Evolutionary conservation across 2,797 vertebrate species (phyloP).

Genomic region (Melanogrammus aeglefinus): DNA sequence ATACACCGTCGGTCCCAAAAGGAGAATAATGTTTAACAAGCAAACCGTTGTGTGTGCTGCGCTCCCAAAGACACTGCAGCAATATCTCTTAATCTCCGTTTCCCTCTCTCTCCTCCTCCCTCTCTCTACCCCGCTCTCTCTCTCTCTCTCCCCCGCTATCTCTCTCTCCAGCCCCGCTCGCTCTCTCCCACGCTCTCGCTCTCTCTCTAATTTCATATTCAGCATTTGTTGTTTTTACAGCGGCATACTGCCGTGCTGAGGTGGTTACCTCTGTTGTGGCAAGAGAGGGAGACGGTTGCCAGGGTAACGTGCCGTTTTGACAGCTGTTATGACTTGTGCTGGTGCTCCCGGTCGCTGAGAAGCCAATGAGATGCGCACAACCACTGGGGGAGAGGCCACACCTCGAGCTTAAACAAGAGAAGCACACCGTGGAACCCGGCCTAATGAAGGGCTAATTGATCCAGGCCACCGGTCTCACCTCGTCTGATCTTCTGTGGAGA

Average conservation of each 20-base stretch:
- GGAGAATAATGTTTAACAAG: background rate
- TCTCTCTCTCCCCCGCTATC: background rate
- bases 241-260: slow-evolving; percentile 14
- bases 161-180: slow-evolving; percentile 7
- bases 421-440: slow-evolving; percentile 10
- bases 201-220: slow-evolving; percentile 3
- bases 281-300: slow-evolving; percentile 71
- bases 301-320: slow-evolving; percentile 72
- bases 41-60: background rate
- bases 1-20: background rate
- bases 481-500: slow-evolving; percentile 23
- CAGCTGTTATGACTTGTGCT: slow-evolving; percentile 69
- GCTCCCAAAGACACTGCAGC: background rate
- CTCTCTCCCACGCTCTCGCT: background rate
- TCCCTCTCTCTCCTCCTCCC: background rate
- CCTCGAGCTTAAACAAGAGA: background rate
- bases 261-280: slow-evolving; percentile 48
- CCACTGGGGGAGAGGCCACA: background rate
- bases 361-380: slow-evolving; percentile 35
- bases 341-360: slow-evolving; percentile 42
- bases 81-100: background rate
- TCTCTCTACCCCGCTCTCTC: too few relatives aligned
- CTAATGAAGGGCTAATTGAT: slow-evolving; percentile 65
- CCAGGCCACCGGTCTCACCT: slow-evolving; percentile 22
- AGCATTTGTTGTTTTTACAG: slow-evolving; percentile 30